Evolutionary conservation across 2,113 vertebrate genomes (phyloP).

Genomic region (Trachemys scripta): DNA sequence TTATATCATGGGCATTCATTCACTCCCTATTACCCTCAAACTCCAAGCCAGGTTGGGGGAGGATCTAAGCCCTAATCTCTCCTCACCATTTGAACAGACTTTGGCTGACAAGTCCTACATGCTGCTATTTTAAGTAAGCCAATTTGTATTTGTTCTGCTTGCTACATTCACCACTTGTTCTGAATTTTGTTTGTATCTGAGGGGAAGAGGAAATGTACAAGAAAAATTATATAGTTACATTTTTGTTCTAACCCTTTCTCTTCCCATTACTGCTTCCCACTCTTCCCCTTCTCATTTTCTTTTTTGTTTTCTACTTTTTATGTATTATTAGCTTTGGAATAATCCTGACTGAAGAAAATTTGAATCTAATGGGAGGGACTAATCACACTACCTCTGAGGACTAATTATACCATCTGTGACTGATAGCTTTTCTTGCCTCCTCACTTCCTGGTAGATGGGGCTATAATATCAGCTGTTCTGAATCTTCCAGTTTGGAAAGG

Average conservation of each 20-base stretch:
- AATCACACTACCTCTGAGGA: conserved; percentile 79
- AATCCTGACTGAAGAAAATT: conserved; percentile 77
- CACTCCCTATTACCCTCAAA: background rate
- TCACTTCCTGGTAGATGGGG: conserved; percentile 73
- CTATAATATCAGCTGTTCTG: conserved; percentile 60
- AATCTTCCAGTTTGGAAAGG: conserved; percentile 9
- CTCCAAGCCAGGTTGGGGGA: conserved; percentile 17
- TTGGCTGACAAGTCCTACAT: conserved; percentile 68
- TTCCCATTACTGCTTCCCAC: conserved; percentile 60
- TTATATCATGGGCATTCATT: background rate
- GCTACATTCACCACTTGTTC: conserved; percentile 75
- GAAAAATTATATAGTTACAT: conserved; percentile 73
- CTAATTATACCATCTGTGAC: conserved; percentile 80
- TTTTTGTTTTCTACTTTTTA: conserved; percentile 71
- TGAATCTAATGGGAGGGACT: conserved; percentile 70
- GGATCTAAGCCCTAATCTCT: conserved; percentile 42
- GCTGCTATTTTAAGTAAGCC: conserved; percentile 76
- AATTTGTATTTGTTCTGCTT: conserved; percentile 77
- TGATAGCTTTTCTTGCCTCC: conserved; percentile 71
- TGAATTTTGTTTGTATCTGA: conserved; percentile 74
- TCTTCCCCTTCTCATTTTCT: conserved; percentile 37
- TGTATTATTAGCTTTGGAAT: conserved; percentile 77
- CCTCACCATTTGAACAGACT: conserved; percentile 72
- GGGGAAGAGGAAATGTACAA: conserved; percentile 68
- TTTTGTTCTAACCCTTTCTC: conserved; percentile 69